phyloP scores from a whole-genome alignment of 2,797 vertebrate genomes.

The Apogon hyalosoma region DNA sequence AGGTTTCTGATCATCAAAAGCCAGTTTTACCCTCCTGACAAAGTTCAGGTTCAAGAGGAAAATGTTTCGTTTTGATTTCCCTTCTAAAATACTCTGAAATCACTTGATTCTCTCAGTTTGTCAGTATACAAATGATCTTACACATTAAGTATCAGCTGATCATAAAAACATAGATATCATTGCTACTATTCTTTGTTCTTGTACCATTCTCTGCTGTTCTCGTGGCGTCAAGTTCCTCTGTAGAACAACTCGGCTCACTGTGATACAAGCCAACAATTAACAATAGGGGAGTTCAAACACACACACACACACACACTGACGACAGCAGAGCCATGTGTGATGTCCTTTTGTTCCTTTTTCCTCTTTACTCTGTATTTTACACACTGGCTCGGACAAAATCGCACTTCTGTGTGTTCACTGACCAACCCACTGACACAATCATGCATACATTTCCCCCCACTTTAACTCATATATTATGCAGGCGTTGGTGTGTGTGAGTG shows the following conservation, averaged over 20 bases:
- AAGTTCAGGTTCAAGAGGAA: no score
- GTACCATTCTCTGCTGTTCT: slow-evolving; percentile 48
- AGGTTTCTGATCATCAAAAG: no score
- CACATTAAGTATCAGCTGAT: neutral
- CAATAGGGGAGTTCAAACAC: slow-evolving; percentile 64
- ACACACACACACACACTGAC: slow-evolving; percentile 24
- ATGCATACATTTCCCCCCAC: slow-evolving; percentile 64
- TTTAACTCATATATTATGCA: slow-evolving; percentile 33
- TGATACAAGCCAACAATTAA: slow-evolving; percentile 68
- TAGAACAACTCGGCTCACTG: slow-evolving; percentile 57
- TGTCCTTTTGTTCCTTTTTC: slow-evolving; percentile 59
- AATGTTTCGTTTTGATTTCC: no score
- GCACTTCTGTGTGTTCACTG: slow-evolving; percentile 53
- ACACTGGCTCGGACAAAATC: slow-evolving; percentile 43
- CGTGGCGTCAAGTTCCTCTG: slow-evolving; percentile 17
- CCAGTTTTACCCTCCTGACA: no score
- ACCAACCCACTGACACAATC: slow-evolving; percentile 66
- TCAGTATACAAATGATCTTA: no score
- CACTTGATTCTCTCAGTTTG: no score
- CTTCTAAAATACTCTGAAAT: no score
- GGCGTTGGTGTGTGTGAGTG: slow-evolving; percentile 24
- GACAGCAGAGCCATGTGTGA: slow-evolving; percentile 42
- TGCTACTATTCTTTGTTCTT: neutral
- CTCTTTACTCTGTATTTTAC: slow-evolving; percentile 53
- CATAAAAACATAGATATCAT: slow-evolving; percentile 4